Base-by-base conservation (phyloP, 2,113 vertebrate genomes). In the Numenius arquata region DNA sequence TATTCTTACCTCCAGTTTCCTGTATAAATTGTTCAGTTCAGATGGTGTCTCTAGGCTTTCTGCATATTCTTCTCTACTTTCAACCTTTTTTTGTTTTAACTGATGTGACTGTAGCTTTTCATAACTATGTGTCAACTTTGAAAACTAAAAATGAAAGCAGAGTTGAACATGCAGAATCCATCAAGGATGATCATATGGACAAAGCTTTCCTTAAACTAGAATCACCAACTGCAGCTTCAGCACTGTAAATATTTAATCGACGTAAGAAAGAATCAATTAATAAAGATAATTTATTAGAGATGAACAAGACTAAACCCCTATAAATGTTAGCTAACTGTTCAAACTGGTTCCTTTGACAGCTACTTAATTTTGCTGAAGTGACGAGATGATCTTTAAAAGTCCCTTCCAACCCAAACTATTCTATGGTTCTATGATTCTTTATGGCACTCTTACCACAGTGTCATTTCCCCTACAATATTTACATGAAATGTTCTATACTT, bases 1-100 rank as follows among this genome's bases (percentile, higher is more conserved):
- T 40, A 32, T 34, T 84, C 97, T 97, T 95, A 98, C 98, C 97
- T 98, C 96, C 20, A 98, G 26, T 88, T 98, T 98, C 88, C 95
- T 66, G 30, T 86, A 97, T 53, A 98, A 73, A 88, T 63, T 94
- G 70, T 58, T 95, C 50, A 88, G 71, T 68, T 98, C 95, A 87
- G 96, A 94, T 70, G 94, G 77, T 5, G 55, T 79, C 47, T 97
- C 96, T 52, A 78, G 40, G 50, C 84, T 92, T 91, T 95, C 97
- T 48, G 61, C 82, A 29, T 26, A 58, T 48, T 65, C 10, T 61
- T 95, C 96, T 81, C 90, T 94, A 30, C 6, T 67, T 67, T 41
- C 59, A 10, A 68, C 26, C 50, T 77, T 97, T 48, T 59, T 97
- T 89, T 97, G 95, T 95, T 98, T 98, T 71, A 97, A 77, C 22